A percentile compares a stretch with the other conserved stretches of the same genome.
Conservation (phyloP, 2,113 vertebrate species). For the Podarcis cretensis region DNA sequence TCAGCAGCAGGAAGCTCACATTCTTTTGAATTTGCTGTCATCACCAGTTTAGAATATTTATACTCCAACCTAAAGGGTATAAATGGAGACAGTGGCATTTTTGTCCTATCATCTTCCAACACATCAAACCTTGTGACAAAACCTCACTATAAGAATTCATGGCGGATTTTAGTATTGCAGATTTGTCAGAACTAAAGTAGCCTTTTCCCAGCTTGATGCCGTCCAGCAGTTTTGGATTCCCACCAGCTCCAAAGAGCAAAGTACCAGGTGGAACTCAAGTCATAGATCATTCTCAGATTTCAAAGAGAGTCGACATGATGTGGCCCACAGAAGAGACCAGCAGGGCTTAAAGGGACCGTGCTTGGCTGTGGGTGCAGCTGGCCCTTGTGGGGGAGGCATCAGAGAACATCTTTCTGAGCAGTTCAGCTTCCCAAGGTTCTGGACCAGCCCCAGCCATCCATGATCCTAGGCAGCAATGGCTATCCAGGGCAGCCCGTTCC, state of each 20-base stretch:
- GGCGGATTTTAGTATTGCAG: background rate
- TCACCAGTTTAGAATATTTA: conserved; percentile 96
- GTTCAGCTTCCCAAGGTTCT: background rate
- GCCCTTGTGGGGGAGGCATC: no score
- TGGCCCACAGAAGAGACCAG: background rate
- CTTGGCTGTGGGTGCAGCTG: background rate
- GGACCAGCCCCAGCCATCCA: no score
- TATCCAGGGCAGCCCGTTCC: no score
- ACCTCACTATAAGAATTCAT: background rate
- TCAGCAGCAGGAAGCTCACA: conserved; percentile 94
- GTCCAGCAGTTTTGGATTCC: no score
- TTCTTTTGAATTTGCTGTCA: conserved; percentile 93
- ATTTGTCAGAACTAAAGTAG: background rate
- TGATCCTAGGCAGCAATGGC: no score
- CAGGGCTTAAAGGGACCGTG: background rate
- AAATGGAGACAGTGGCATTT: conserved; percentile 32
- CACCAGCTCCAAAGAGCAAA: background rate
- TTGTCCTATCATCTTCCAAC: background rate
- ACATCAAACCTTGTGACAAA: background rate
- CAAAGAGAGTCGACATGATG: background rate
- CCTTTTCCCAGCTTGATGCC: no score
- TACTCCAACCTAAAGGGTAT: conserved; percentile 87
- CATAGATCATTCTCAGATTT: no score
- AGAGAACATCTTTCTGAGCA: background rate
- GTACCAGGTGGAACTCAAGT: background rate